These are phyloP conservation scores for Hydraecia micacea DNA, from an alignment of 2,888 invertebrate genomes.

Conservation along the genomic window DNA sequence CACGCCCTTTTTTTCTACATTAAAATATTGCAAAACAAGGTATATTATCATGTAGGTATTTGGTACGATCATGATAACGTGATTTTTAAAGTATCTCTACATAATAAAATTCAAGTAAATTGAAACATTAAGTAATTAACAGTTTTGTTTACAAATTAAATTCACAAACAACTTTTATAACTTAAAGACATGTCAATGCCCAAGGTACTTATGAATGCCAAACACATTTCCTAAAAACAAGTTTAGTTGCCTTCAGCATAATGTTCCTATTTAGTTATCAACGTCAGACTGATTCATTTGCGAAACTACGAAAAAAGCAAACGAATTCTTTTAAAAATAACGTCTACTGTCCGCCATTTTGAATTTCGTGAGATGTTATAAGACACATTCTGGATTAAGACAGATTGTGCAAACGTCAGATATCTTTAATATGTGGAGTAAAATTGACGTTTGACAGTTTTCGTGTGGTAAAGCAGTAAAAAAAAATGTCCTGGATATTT, in stretches of 20 bases:
- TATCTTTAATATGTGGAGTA: background rate
- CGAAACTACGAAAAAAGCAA: background rate
- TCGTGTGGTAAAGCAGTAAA: background rate
- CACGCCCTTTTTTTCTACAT: background rate
- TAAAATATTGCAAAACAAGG: background rate
- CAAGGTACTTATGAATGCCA: conserved; percentile 53
- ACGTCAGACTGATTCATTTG: background rate
- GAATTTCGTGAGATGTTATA: background rate
- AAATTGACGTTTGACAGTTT: background rate
- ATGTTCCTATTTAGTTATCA: background rate
- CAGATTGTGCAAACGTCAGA: background rate
- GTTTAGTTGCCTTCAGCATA: conserved; percentile 35
- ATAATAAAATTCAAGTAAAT: background rate
- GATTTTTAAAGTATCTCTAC: background rate
- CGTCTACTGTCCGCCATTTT: background rate
- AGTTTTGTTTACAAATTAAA: conserved; percentile 22
- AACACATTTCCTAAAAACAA: conserved; percentile 41
- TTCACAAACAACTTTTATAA: conserved; percentile 47
- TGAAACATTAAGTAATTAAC: background rate
- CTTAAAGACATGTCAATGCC: conserved; percentile 19
- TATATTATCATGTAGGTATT: background rate
- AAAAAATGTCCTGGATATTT: too few relatives aligned
- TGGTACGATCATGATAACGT: background rate
- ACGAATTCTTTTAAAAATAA: background rate
- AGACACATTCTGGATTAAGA: too few relatives aligned